A percentile compares a stretch with the other conserved stretches of the same genome.
Conservation (phyloP, 2,888 invertebrate species). For the Trissolcus brochymenae region DNA sequence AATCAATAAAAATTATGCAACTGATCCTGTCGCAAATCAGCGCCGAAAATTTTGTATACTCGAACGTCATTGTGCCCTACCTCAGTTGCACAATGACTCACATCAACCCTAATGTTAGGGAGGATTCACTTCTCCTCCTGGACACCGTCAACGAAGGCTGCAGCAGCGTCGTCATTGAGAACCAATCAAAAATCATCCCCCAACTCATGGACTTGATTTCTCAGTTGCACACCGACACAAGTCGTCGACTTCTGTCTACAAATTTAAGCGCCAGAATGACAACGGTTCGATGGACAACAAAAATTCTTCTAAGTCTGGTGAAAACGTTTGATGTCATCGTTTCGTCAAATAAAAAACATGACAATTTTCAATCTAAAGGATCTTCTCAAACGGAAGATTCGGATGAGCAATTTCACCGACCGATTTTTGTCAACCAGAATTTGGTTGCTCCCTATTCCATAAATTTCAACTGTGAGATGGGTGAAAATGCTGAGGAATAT, state of each 20-base stretch:
- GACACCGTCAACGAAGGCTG: constrained; percentile 85
- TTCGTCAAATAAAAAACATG: neutral
- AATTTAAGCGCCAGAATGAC: constrained; percentile 85
- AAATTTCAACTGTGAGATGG: constrained; percentile 61
- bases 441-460: constrained; percentile 59
- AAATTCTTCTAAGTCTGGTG: constrained; percentile 85
- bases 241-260: constrained; percentile 80
- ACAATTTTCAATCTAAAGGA: neutral
- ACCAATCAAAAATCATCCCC: constrained; percentile 84
- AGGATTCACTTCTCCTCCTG: constrained; percentile 88
- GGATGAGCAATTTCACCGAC: neutral
- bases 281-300: constrained; percentile 87
- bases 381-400: neutral
- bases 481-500: constrained; percentile 73
- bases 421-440: constrained; percentile 57
- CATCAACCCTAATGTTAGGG: constrained; percentile 86
- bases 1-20: constrained; percentile 79
- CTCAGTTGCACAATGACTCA: constrained; percentile 90
- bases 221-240: constrained; percentile 79
- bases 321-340: constrained; percentile 78
- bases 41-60: constrained; percentile 83
- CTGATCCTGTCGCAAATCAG: constrained; percentile 76
- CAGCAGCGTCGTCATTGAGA: constrained; percentile 82
- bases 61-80: constrained; percentile 74
- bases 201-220: constrained; percentile 92